Base-by-base conservation (phyloP, 1,140 invertebrate species). In the Aphelinus certus region DNA sequence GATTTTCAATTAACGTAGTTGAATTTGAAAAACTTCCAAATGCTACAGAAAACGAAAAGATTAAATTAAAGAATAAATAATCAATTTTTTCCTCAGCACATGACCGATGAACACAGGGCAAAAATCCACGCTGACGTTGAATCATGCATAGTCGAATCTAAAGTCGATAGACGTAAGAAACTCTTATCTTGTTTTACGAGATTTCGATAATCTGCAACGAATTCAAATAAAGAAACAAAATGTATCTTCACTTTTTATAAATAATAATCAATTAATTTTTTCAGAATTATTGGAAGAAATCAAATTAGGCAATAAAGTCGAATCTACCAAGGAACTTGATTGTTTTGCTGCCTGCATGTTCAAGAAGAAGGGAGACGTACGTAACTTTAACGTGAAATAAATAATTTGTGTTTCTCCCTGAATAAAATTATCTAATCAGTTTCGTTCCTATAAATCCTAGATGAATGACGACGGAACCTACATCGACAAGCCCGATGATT, bases 341-440 rank as follows among this genome's bases (percentile, higher is more conserved):
- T 73, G 64, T 60, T 73, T 74, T n/a, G 42, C 64, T 2, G 57
- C 58, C 1, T 74, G 72, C 48, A 3, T 74, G 2, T 49, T 74
- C 6, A 62, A 68, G 43, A 73, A 74, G 51, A n/a, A 47, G 7
- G 65, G 65, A 46, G 3, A 55, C 9, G 65, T 74, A 48, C 62
- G 65, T 62, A 47, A 43, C 3, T 1, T 48, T 1, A 48, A 9
- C 4, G 51, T 4, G 4, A 9, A 53, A 9, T 53, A 9, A 6
- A 53, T 0, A 53, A 9, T 26, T 26, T 26, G 26, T 26, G 26
- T 26, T 26, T 61, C 3, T 3, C 43, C 45, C 9, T 63, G 1
- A 4, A 47, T 63, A 1, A 3, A 26, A 64, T n/a, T n/a, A 9
- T 1, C 26, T 58, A 58, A 58, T 58, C 26, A 10, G 3, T 58